Conservation (phyloP, 2,113 vertebrate species). For the Eublepharis macularius region DNA sequence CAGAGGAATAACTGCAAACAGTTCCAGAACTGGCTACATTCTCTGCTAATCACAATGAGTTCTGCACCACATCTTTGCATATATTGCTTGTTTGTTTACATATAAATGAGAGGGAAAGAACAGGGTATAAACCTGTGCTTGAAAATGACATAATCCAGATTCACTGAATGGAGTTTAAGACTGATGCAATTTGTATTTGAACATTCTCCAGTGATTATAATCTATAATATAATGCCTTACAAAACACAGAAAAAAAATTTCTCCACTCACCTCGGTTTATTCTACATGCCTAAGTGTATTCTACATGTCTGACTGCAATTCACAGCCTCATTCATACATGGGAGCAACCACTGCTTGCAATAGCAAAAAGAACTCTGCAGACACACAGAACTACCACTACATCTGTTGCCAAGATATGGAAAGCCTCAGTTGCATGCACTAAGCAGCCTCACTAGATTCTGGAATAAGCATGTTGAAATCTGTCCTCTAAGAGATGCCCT, state of each 20-base stretch:
- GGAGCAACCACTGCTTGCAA: background rate
- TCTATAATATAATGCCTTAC: background rate
- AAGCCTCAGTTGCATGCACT: background rate
- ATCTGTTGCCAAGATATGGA: background rate
- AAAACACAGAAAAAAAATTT: background rate
- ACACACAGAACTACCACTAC: background rate
- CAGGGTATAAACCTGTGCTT: conserved; percentile 19
- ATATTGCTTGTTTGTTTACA: conserved; percentile 12
- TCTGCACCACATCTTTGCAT: background rate
- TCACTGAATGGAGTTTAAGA: background rate
- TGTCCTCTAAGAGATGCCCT: background rate
- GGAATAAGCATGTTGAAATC: background rate
- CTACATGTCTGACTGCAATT: background rate
- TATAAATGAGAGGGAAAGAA: conserved; percentile 35
- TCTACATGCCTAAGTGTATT: background rate
- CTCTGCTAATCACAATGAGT: background rate
- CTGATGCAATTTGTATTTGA: background rate
- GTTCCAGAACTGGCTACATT: background rate
- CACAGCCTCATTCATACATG: background rate
- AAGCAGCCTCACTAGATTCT: background rate
- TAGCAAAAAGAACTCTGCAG: background rate
- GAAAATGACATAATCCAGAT: background rate
- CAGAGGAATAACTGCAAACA: background rate
- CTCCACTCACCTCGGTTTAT: background rate
- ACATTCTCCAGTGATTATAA: background rate